phyloP scores from a whole-genome alignment of 2,797 vertebrate genomes.

The Lerista edwardsae region DNA sequence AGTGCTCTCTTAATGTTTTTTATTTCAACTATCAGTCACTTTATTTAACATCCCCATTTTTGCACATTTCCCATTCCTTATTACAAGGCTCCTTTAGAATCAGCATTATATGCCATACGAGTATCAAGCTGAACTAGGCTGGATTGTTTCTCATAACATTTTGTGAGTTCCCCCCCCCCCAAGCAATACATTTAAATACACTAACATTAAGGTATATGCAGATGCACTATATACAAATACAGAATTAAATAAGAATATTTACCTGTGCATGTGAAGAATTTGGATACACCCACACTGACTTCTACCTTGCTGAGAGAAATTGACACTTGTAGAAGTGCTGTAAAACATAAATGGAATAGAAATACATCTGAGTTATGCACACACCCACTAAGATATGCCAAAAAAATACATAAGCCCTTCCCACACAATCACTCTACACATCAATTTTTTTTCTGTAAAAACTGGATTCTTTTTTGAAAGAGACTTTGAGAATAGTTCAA shows the following conservation, averaged over 20 bases:
- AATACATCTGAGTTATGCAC: slow-evolving; percentile 4
- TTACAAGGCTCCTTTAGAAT: not conserved
- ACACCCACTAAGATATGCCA: not conserved
- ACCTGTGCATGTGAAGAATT: slow-evolving; percentile 99
- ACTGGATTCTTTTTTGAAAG: not conserved
- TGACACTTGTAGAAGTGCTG: slow-evolving; percentile 95
- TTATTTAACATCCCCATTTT: not conserved
- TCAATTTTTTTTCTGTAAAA: not conserved
- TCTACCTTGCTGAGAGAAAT: slow-evolving; percentile 98
- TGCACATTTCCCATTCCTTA: not conserved
- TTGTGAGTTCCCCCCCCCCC: not conserved
- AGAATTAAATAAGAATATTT: no score
- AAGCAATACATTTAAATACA: not conserved
- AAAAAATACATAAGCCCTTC: no score
- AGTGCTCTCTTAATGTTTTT: not conserved
- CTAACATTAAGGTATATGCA: not conserved
- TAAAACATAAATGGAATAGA: slow-evolving; percentile 62
- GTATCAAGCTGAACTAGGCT: not conserved
- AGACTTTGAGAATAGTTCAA: not conserved
- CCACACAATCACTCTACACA: not conserved
- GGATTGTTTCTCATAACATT: not conserved
- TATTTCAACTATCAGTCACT: not conserved
- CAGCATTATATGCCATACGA: not conserved
- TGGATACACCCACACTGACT: slow-evolving; percentile 97
- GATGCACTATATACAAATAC: slow-evolving; percentile 4